phyloP scores from a whole-genome alignment of 2,113 vertebrate species.

The Synchiropus splendidus region DNA sequence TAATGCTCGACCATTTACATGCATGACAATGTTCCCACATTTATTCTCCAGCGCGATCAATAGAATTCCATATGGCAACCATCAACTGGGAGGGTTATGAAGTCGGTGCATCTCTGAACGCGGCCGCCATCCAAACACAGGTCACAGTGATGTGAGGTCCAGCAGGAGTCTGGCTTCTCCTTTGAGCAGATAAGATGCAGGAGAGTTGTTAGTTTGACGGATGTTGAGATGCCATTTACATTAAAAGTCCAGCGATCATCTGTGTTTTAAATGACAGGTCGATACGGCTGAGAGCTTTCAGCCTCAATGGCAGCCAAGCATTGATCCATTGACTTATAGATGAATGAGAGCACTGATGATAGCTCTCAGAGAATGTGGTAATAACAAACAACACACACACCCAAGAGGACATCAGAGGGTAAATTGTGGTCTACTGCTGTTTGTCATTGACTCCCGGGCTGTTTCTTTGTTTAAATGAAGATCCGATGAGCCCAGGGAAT shows the following conservation, averaged over 20 bases:
- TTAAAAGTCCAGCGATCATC: slow-evolving; percentile 48
- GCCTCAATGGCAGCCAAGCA: slow-evolving; percentile 27
- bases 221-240: slow-evolving; percentile 45
- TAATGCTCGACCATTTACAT: slow-evolving; percentile 42
- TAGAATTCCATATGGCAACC: slow-evolving; percentile 12
- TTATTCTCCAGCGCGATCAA: slow-evolving; percentile 26
- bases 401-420: slow-evolving; percentile 1
- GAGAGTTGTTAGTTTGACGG: slow-evolving; percentile 38
- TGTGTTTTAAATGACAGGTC: slow-evolving; percentile 57
- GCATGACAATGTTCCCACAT: slow-evolving; percentile 32
- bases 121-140: slow-evolving; percentile 16
- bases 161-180: too few relatives aligned
- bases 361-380: slow-evolving; percentile 35
- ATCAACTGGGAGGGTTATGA: neutral
- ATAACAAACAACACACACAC: slow-evolving; percentile 24
- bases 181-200: slow-evolving; percentile 7
- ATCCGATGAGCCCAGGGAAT: too few relatives aligned
- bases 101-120: slow-evolving; percentile 27
- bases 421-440: too few relatives aligned
- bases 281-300: slow-evolving; percentile 57
- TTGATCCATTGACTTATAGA: slow-evolving; percentile 58
- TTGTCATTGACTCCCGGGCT: too few relatives aligned
- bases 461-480: too few relatives aligned
- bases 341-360: slow-evolving; percentile 48
- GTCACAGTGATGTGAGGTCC: slow-evolving; percentile 19